Conservation (phyloP, 2,113 vertebrate genomes). For the Upupa epops region DNA sequence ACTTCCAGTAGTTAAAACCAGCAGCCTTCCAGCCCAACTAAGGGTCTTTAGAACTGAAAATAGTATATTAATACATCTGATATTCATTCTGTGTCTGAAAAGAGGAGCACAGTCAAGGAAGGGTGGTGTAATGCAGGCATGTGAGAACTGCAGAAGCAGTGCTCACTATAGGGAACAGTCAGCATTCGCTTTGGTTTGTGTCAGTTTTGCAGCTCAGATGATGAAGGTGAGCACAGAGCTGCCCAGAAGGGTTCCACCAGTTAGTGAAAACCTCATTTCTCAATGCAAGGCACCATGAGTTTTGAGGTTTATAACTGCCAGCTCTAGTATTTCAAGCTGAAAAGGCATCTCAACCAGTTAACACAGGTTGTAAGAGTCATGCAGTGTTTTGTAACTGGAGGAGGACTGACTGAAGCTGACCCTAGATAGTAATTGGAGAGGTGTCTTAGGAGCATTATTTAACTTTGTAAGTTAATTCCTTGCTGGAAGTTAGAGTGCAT, state of each 20-base stretch:
- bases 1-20: background rate
- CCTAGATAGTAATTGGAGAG: background rate
- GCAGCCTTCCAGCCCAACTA: accelerated
- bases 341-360: background rate
- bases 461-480: background rate
- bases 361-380: background rate
- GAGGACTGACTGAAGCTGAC: background rate
- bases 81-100: background rate
- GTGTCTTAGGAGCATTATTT: background rate
- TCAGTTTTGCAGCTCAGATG: background rate
- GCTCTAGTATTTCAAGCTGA: background rate
- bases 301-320: background rate
- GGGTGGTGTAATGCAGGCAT: background rate
- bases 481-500: background rate
- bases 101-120: background rate
- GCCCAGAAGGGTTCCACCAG: background rate
- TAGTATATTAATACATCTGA: background rate
- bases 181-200: background rate
- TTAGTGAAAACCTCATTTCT: background rate
- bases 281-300: background rate
- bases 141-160: background rate
- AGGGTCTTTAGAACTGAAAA: background rate
- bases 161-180: background rate
- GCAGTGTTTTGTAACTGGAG: background rate
- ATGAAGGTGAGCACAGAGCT: background rate